Percentiles rank a stretch among this genome's conserved stretches.
phyloP scores from a whole-genome alignment of 2,888 invertebrate species.

The Bombyx huttoni region DNA sequence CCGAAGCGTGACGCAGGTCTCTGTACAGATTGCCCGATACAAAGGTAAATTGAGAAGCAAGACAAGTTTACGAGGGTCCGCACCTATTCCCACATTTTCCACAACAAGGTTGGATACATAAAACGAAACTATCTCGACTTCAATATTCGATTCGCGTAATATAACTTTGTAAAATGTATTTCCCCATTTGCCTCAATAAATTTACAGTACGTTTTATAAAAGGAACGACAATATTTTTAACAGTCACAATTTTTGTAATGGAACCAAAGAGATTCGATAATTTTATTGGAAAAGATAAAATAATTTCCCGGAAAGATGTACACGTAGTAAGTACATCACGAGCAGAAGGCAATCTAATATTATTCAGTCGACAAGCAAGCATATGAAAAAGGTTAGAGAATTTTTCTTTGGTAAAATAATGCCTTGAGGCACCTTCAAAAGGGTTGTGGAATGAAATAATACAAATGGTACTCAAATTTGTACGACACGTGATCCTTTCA shows the following conservation, averaged over 20 bases:
- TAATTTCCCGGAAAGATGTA: conserved; percentile 25
- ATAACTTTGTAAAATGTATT: conserved; percentile 17
- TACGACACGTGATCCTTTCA: background rate
- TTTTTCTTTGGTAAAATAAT: conserved; percentile 16
- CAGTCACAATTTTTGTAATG: conserved; percentile 13
- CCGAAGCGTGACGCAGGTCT: conserved; percentile 31
- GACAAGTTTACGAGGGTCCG: conserved; percentile 40
- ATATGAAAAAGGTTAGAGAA: conserved; percentile 33
- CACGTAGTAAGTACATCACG: conserved; percentile 12
- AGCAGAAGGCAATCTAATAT: conserved; percentile 36
- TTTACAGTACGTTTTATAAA: background rate
- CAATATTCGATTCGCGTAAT: conserved; percentile 21
- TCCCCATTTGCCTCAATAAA: conserved; percentile 7
- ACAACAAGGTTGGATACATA: conserved; percentile 19
- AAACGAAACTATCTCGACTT: conserved; percentile 20
- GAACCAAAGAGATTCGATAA: conserved; percentile 22
- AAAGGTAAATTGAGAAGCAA: conserved; percentile 37
- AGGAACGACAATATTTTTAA: conserved; percentile 12
- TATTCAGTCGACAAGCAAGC: conserved; percentile 33
- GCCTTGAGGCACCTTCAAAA: conserved; percentile 12
- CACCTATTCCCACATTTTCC: conserved; percentile 25
- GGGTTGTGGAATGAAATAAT: conserved; percentile 12
- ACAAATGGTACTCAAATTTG: conserved; percentile 11
- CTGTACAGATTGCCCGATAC: conserved; percentile 28
- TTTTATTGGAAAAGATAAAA: conserved; percentile 24